These are phyloP conservation scores for Stichopus horrens DNA, from an alignment of 53 echinoderm and acorn worm species.

Conservation along the genomic window DNA sequence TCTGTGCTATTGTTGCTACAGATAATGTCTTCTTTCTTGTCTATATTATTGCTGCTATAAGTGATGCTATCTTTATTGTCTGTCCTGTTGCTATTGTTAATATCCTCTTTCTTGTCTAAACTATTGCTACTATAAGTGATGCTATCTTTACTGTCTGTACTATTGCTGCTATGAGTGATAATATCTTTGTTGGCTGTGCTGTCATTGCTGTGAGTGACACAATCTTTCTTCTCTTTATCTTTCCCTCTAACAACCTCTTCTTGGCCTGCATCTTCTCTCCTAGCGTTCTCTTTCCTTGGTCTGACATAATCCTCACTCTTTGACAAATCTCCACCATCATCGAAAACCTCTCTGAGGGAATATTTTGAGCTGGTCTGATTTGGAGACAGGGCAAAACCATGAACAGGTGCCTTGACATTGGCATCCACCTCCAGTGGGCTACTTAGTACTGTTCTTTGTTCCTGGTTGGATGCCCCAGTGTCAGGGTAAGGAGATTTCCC, in stretches of 20 bases:
- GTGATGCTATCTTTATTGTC: neutral
- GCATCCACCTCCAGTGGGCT: neutral
- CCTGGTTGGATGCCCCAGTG: neutral
- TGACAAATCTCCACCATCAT: neutral
- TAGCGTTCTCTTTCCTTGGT: neutral
- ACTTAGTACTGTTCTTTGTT: neutral
- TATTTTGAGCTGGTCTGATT: too few relatives aligned
- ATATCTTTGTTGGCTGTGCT: neutral
- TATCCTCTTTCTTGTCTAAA: neutral
- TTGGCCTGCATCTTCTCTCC: neutral
- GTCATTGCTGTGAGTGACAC: neutral
- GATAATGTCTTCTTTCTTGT: neutral
- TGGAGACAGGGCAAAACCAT: too few relatives aligned
- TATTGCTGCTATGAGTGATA: conserved; percentile 16
- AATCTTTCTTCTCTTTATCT: neutral
- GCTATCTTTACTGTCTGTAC: conserved; percentile 8
- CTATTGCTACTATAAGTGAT: too few relatives aligned
- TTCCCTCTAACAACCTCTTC: too few relatives aligned
- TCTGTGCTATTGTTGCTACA: too few relatives aligned
- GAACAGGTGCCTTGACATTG: neutral
- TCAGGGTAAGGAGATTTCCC: neutral
- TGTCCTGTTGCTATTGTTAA: too few relatives aligned
- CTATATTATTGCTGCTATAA: conserved; percentile 20
- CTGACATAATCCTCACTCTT: neutral
- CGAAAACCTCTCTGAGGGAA: too few relatives aligned